Conservation (phyloP, 2,888 invertebrate species). For the Rhamphomyia laevipes region DNA sequence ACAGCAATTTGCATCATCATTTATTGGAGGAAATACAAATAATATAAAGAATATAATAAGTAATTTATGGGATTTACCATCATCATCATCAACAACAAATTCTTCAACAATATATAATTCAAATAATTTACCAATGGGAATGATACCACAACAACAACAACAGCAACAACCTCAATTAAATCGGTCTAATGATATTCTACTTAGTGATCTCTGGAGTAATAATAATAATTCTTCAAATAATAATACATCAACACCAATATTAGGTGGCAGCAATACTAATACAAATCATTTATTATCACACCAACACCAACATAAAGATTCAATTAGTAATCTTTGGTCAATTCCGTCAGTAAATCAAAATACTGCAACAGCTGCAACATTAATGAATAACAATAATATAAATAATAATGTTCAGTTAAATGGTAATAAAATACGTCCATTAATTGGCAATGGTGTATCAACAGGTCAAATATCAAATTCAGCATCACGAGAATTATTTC, state of each 20-base stretch:
- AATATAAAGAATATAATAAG: conserved; percentile 20
- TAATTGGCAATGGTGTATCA: not conserved
- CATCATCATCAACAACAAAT: not conserved
- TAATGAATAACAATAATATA: not conserved
- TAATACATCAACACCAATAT: conserved; percentile 1
- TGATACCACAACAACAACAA: conserved; percentile 13
- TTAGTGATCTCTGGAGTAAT: conserved; percentile 34
- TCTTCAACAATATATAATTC: conserved; percentile 9
- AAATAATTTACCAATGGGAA: conserved; percentile 8
- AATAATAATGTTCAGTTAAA: not conserved
- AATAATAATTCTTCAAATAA: conserved; percentile 14
- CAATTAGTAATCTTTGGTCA: conserved; percentile 11
- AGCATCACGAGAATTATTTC: conserved; percentile 4
- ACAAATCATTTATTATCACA: conserved; percentile 1
- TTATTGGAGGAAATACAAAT: conserved; percentile 18
- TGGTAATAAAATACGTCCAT: not conserved
- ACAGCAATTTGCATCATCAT: conserved; percentile 11
- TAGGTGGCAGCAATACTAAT: not conserved
- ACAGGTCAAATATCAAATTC: no score
- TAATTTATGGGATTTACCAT: conserved; percentile 33
- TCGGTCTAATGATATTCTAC: conserved; percentile 23
- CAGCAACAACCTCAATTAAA: conserved; percentile 15
- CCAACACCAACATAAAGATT: no score
- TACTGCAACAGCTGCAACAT: not conserved
- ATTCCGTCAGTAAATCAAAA: no score